A percentile compares a stretch with the other conserved stretches of the same genome.
Conservation (phyloP, 2,797 vertebrate genomes). For the Fistularia tabacaria region DNA sequence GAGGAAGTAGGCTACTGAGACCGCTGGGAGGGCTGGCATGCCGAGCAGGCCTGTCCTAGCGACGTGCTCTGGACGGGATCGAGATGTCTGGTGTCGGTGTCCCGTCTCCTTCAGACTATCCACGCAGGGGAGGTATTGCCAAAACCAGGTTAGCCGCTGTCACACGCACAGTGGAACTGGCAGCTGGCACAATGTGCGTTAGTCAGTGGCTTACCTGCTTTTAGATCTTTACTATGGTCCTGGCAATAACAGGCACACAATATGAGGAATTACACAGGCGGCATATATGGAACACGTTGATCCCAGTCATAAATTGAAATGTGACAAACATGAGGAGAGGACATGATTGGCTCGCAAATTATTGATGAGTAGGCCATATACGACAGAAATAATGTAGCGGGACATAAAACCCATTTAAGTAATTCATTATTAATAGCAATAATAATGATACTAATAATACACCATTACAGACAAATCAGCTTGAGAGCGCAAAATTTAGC, state of each 20-base stretch:
- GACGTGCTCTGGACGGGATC: slow-evolving; percentile 26
- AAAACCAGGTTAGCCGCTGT: slow-evolving; percentile 99
- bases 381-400: no score
- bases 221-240: slow-evolving; percentile 72
- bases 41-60: slow-evolving; percentile 39
- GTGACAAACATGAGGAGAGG: slow-evolving; percentile 1
- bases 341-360: no score
- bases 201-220: slow-evolving; percentile 99
- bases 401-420: no score
- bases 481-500: no score
- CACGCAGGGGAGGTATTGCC: slow-evolving; percentile 68
- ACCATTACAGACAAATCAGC: no score
- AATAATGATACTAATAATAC: no score
- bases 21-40: slow-evolving; percentile 32
- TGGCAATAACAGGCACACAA: slow-evolving; percentile 12
- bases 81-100: slow-evolving; percentile 17
- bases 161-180: slow-evolving; percentile 99
- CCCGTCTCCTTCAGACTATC: slow-evolving; percentile 25
- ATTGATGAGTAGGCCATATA: no score
- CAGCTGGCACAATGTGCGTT: slow-evolving; percentile 98
- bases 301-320: slow-evolving; percentile 2
- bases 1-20: slow-evolving; percentile 46
- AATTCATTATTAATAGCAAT: no score
- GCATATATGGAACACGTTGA: slow-evolving; percentile 11
- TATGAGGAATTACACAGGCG: slow-evolving; percentile 38